Conservation (phyloP, 1,140 invertebrate species). For the Drosophila tsacasi region DNA sequence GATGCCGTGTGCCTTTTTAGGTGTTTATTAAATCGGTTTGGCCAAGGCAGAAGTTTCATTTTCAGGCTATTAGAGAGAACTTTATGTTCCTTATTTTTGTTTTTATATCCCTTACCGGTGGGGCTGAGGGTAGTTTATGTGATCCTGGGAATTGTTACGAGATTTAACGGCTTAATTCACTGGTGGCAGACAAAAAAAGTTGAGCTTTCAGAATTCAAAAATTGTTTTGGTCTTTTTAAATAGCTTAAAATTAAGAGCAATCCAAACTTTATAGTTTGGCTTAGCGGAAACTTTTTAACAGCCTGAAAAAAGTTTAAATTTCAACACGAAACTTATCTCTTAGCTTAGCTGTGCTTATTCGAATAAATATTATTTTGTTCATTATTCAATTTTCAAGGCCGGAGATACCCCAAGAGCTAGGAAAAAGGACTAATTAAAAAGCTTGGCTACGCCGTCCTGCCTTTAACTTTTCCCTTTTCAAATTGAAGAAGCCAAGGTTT, state of each 20-base stretch:
- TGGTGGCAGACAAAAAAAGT: constrained; percentile 4
- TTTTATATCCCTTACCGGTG: constrained; percentile 14
- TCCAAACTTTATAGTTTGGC: constrained; percentile 29
- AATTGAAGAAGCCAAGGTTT: constrained; percentile 26
- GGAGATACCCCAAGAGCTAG: constrained; percentile 7
- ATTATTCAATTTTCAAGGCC: constrained; percentile 21
- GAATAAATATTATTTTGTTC: constrained; percentile 29
- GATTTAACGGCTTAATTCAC: constrained; percentile 37
- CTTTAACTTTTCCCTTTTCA: constrained; percentile 40
- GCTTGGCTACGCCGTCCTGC: constrained; percentile 25
- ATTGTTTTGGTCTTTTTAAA: neutral
- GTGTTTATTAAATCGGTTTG: constrained; percentile 61
- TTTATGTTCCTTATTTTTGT: constrained; percentile 48
- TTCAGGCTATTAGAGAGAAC: constrained; percentile 72
- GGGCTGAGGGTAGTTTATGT: constrained; percentile 35
- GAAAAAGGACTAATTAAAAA: constrained; percentile 73
- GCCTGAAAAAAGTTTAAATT: constrained; percentile 3
- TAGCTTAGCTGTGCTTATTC: neutral
- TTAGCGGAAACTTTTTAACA: constrained; percentile 12
- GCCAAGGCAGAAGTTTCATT: constrained; percentile 61
- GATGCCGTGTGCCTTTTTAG: constrained; percentile 19
- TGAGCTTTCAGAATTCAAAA: constrained; percentile 12
- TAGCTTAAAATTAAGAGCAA: constrained; percentile 11
- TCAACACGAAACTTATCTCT: constrained; percentile 27
- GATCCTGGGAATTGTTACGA: constrained; percentile 54